Base-by-base conservation (phyloP, 2,113 vertebrate species). In the Pygoscelis antarcticus region DNA sequence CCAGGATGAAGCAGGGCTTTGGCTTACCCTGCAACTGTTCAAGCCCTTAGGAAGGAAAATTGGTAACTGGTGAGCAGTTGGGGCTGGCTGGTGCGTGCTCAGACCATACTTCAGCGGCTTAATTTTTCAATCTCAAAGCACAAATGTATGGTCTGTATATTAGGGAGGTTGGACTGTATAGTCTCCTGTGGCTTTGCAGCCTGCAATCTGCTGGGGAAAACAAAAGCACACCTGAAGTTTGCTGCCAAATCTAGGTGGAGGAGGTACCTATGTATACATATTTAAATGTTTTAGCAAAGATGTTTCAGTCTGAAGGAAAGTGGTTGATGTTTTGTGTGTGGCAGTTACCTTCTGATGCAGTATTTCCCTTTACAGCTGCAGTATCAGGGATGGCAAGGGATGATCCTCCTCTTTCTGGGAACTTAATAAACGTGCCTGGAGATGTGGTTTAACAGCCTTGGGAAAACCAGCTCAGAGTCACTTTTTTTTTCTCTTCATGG, bases 81-180 rank as follows among this genome's bases (percentile, higher is more conserved):
- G 77, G 70, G 46, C 70, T 76, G 79, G 65, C 66, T 86, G 75
- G 4, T 55, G 89, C 1, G 5, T 77, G 71, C 52, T 83, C 71
- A 44, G 52, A 21, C 38, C 2, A 0, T 42, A 1, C 7, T 32
- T 8, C 11, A 55, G 27, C 0, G 0, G 72, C 69, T 88, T 46
- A 10, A 8, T 26, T 55, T 61, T 76, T 74, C 25, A 7, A 2
- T 65, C 88, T 38, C 8, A 4, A 25, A 77, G 57, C 38, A 68
- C 26, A 19, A n/a, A 34, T 16, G 8, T 57, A 3, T 25, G 49
- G 40, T 5, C 38, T 65, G 66, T 5, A 0, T 34, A 0, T 30
- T 13, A 18, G 62, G 26, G 52, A 83, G 57, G 49, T 7, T 72
- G 89, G 36, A 17, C 32, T 32, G 61, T 36, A n/a, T 7, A 21